phyloP scores from a whole-genome alignment of 2,888 invertebrate species.

The Pelosia muscerda region DNA sequence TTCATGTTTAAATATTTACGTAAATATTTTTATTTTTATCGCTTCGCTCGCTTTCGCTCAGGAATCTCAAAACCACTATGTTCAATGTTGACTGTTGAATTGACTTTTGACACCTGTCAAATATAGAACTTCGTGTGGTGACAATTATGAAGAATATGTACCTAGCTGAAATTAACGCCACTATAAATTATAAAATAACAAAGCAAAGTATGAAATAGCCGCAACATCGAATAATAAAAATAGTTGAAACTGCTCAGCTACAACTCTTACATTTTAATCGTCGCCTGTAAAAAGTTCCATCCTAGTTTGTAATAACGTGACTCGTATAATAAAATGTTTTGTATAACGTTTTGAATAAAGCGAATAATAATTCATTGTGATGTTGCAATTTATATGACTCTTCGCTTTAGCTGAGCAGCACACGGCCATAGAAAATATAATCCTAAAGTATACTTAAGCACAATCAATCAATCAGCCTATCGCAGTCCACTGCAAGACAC shows the following conservation, averaged over 20 bases:
- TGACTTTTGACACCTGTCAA: too few species aligned
- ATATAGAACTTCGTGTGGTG: not conserved
- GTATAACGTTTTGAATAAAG: slow-evolving; percentile 4
- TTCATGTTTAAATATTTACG: too few species aligned
- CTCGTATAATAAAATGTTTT: not conserved
- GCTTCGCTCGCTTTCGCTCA: too few species aligned
- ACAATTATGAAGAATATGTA: too few species aligned
- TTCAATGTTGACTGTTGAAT: too few species aligned
- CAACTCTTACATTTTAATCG: slow-evolving; percentile 21
- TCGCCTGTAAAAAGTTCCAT: slow-evolving; percentile 18
- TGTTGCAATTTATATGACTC: not conserved
- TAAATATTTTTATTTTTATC: too few species aligned
- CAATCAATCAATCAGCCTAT: too few species aligned
- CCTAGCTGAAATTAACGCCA: not conserved
- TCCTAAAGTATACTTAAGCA: too few species aligned
- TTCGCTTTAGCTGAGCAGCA: too few species aligned
- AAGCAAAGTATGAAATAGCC: not conserved
- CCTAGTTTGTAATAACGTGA: not conserved
- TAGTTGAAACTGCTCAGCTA: slow-evolving; percentile 7
- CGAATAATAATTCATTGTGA: not conserved
- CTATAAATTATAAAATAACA: slow-evolving; percentile 6
- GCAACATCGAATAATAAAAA: slow-evolving; percentile 11
- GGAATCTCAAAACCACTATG: not conserved
- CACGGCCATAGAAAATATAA: too few species aligned
- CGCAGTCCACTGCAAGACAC: too few species aligned